phyloP scores from a whole-genome alignment of 2,888 invertebrate genomes.

The Pseudococcus longispinus region DNA sequence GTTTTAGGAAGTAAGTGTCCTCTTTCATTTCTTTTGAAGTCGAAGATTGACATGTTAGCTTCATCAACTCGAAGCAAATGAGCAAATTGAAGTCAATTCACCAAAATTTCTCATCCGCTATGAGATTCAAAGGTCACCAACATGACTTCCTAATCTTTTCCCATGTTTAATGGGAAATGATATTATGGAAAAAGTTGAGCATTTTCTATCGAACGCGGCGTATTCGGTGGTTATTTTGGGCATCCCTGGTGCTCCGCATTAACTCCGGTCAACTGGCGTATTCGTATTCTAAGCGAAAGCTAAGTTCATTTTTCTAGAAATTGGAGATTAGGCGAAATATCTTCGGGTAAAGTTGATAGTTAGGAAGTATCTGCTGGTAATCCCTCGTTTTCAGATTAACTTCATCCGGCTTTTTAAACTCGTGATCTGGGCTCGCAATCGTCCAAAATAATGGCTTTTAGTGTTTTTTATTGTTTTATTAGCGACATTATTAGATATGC shows the following conservation, averaged over 20 bases:
- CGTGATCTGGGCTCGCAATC: conserved; percentile 17
- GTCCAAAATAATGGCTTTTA: conserved; percentile 30
- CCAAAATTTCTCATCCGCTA: too few relatives aligned
- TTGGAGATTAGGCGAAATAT: conserved; percentile 31
- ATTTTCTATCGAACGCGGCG: background rate
- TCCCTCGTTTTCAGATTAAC: conserved; percentile 30
- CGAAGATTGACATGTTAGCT: too few relatives aligned
- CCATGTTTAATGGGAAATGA: too few relatives aligned
- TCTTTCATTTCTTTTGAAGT: too few relatives aligned
- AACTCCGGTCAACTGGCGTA: conserved; percentile 12
- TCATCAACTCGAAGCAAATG: too few relatives aligned
- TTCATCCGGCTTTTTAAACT: conserved; percentile 34
- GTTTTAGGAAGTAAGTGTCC: too few relatives aligned
- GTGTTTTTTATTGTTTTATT: conserved; percentile 31
- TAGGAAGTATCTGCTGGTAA: conserved; percentile 28
- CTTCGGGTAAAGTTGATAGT: conserved; percentile 21
- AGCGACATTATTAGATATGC: conserved; percentile 27
- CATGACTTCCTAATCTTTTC: too few relatives aligned
- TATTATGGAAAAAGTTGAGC: too few relatives aligned
- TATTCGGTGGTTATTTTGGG: background rate
- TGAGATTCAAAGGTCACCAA: too few relatives aligned
- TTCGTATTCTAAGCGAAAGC: conserved; percentile 15
- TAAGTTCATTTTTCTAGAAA: conserved; percentile 34
- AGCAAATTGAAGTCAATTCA: too few relatives aligned
- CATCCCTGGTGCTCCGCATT: background rate